Base-by-base conservation (phyloP, 2,888 invertebrate species). In the Dichetophora obliterata region DNA sequence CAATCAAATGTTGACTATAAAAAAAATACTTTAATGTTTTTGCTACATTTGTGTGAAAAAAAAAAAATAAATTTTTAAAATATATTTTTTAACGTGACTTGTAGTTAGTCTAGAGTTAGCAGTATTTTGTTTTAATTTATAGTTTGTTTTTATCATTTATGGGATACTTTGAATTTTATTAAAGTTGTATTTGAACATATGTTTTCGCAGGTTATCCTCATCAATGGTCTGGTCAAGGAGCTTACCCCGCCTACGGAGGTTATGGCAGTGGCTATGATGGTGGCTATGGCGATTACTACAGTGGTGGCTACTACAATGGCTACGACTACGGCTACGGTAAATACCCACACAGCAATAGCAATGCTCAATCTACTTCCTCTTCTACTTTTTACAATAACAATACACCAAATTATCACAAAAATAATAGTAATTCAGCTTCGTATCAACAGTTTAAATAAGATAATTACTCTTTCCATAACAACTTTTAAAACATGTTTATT, bases 201-300 rank as follows among this genome's bases (percentile, higher is more conserved):
- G 34, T 34, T 75, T 73, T 80, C 77, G 63, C 78, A 88, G 88
- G 86, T 80, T 88, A 88, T 82, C 83, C 86, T 66, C 85, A 86
- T 81, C 87, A 82, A 79, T 90, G 91, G 83, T 91, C 91, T 82
- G 91, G 91, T 75, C 89, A 88, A 84, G 90, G 94, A 11, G 93
- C 94, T 50, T 91, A 94, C 79, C 93, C 94, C 0, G 92, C 93
- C 5, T 93, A 94, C 83, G 92, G 94, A 82, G 92, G 94, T 84
- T 93, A 92, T 59, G 89, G 92, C 80, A 88, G 92, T 81, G 92
- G 93, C 79, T 92, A 92, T 86, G 84, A 87, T 82, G 92, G 93
- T 82, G 92, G 93, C 84, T 91, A 94, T 84, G 93, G 94, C 89
- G 94, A 94, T 83, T 94, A 95, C 90, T 92, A 93, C 87, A 92